A percentile compares a stretch with the other conserved stretches of the same genome.
phyloP scores from a whole-genome alignment of 2,113 vertebrate species.

The Ahaetulla prasina region DNA sequence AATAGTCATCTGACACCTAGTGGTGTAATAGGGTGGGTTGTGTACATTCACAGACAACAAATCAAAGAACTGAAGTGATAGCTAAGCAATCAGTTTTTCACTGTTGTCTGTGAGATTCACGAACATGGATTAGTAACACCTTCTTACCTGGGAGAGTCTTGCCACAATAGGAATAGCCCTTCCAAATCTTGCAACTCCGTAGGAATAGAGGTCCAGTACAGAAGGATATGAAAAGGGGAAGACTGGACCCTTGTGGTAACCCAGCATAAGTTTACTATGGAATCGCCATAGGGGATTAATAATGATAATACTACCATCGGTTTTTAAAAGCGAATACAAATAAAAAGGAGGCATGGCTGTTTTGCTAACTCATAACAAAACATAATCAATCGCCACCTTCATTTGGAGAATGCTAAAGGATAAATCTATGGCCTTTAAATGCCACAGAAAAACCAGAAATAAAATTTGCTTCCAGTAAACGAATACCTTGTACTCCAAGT shows the following conservation, averaged over 20 bases:
- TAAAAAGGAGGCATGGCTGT: neutral
- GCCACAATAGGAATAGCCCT: neutral
- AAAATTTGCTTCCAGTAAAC: neutral
- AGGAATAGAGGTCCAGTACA: neutral
- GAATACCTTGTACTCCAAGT: neutral
- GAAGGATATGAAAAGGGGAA: neutral
- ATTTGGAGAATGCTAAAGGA: neutral
- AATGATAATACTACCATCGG: neutral
- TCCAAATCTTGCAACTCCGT: neutral
- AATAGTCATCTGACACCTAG: neutral
- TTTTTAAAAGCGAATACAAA: neutral
- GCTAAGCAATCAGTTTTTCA: neutral
- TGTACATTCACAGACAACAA: neutral
- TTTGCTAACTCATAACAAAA: neutral
- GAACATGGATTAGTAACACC: neutral
- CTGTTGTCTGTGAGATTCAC: neutral
- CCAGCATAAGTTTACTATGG: neutral
- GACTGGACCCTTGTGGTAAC: neutral
- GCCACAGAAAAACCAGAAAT: neutral
- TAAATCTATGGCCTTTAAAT: neutral
- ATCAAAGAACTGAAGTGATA: neutral
- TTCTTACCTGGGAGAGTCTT: neutral
- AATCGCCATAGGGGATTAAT: neutral
- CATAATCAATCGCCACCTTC: neutral
- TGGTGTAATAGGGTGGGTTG: neutral